These are phyloP conservation scores for Esox niger DNA, from an alignment of 2,113 vertebrate genomes.

Conservation along the genomic window DNA sequence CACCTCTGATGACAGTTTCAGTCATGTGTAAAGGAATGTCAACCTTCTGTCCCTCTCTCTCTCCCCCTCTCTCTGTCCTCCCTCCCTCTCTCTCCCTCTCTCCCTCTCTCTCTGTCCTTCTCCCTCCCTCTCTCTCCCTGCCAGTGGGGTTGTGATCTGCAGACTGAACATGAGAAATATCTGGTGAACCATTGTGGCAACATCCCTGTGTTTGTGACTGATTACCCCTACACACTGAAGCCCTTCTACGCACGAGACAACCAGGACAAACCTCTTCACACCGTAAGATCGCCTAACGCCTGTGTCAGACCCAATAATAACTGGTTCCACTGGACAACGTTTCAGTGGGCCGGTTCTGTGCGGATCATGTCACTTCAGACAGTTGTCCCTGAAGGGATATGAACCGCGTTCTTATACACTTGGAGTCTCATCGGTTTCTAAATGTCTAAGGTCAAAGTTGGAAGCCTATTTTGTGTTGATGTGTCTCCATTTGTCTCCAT, in stretches of 20 bases:
- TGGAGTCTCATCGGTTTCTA: too few relatives aligned
- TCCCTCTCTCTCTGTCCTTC: not conserved
- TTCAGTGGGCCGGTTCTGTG: not conserved
- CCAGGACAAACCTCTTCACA: conserved; percentile 76
- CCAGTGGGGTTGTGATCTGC: conserved; percentile 94
- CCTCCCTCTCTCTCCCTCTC: not conserved
- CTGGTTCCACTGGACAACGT: not conserved
- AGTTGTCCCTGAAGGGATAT: too few relatives aligned
- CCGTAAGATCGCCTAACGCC: conserved; percentile 72
- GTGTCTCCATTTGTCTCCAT: too few relatives aligned
- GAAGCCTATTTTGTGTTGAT: too few relatives aligned
- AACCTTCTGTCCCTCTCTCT: not conserved
- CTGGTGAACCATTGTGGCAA: conserved; percentile 88
- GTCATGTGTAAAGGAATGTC: too few relatives aligned
- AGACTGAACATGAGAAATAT: conserved; percentile 92
- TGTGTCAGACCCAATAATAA: too few relatives aligned
- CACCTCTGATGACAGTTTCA: too few relatives aligned
- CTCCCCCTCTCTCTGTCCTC: not conserved
- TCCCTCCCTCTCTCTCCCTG: conserved; percentile 29
- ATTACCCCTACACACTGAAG: conserved; percentile 90
- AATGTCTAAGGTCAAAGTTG: too few relatives aligned
- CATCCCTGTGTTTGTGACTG: conserved; percentile 86
- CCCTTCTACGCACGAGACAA: conserved; percentile 97
- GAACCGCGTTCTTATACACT: not conserved
- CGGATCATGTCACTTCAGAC: not conserved